A percentile compares a stretch with the other conserved stretches of the same genome.
phyloP scores from a whole-genome alignment of 1,140 invertebrate species.

The Drosophila teissieri region DNA sequence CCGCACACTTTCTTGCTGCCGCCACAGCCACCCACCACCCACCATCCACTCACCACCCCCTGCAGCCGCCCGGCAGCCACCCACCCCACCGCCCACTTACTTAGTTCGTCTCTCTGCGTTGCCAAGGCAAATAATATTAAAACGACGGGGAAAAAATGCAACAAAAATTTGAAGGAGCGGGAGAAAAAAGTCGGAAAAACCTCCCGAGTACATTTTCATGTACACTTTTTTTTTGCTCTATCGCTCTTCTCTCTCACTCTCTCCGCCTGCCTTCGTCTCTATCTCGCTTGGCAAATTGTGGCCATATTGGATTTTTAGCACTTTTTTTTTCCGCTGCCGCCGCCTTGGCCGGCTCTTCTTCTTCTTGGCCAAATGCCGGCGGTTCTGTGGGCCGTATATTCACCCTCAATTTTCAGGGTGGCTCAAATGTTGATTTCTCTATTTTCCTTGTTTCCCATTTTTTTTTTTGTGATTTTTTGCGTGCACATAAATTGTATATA shows the following conservation, averaged over 20 bases:
- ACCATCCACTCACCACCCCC: neutral
- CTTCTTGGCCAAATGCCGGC: constrained; percentile 69
- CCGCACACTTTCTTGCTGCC: constrained; percentile 40
- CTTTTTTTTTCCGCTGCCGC: constrained; percentile 57
- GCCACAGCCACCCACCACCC: constrained; percentile 46
- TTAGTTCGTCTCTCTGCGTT: constrained; percentile 61
- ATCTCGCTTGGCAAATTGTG: constrained; percentile 66
- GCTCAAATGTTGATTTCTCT: constrained; percentile 57
- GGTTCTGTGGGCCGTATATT: constrained; percentile 63
- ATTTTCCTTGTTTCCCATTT: constrained; percentile 27
- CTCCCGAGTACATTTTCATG: constrained; percentile 29
- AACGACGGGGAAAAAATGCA: constrained; percentile 20
- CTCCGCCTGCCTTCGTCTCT: constrained; percentile 14
- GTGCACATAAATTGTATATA: constrained; percentile 62
- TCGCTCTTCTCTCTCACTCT: constrained; percentile 10
- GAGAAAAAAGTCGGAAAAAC: constrained; percentile 38
- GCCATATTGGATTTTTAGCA: constrained; percentile 82
- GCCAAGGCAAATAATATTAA: constrained; percentile 67
- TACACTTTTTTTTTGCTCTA: constrained; percentile 38
- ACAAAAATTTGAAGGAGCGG: neutral
- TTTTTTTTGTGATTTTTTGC: constrained; percentile 6
- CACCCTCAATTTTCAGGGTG: constrained; percentile 71
- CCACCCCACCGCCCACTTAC: constrained; percentile 31
- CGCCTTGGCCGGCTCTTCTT: constrained; percentile 14
- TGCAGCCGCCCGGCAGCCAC: neutral